Base-by-base conservation (phyloP, 2,797 vertebrate genomes). In the Halcyon leucocephala region DNA sequence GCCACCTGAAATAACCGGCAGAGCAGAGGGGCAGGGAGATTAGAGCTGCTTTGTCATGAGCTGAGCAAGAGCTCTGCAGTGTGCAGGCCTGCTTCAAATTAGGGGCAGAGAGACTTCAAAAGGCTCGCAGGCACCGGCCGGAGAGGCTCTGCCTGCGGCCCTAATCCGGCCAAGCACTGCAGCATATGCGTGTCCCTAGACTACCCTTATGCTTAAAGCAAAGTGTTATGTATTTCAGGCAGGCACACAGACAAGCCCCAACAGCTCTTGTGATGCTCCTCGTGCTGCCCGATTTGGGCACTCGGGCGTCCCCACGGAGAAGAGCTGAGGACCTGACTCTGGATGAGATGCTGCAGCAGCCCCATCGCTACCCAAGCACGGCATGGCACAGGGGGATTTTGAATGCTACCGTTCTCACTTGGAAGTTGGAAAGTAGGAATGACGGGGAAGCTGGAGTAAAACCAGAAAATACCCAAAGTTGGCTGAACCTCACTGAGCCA, bases 381-480 rank as follows among this genome's bases (percentile, higher is more conserved):
- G 9, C 0, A 2, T 19, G 7, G 22, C 73, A 39, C 49, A 7
- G 37, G 28, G 37, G 52, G 6, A 20, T n/a, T 31, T 44, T 37
- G 54, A 24, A 55, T 76, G 31, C 83, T 77, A 28, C 21, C 2
- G 8, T 24, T 92, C 61, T 46, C 7, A 2, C 39, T 49, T 37
- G 54, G 79, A 78, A 74, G 42, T 3, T 28, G 57, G 67, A 86
- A 80, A 62, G 31, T 8, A 20, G 39, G 9, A 84, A 15, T 7
- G 35, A 57, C n/a, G 39, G 51, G 57, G 87, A 94, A 86, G 65
- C 48, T 62, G 60, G 57, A 94, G 29, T 22, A 46, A 93, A 87
- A 94, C 10, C 69, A 91, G 82, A 41, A 64, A 89, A 79, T 28
- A 57, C 24, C 16, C 52, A 51, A 46, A 67, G 22, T 0, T 92